Conservation (phyloP, 1,140 invertebrate species). For the Drosophila sturtevanti region DNA sequence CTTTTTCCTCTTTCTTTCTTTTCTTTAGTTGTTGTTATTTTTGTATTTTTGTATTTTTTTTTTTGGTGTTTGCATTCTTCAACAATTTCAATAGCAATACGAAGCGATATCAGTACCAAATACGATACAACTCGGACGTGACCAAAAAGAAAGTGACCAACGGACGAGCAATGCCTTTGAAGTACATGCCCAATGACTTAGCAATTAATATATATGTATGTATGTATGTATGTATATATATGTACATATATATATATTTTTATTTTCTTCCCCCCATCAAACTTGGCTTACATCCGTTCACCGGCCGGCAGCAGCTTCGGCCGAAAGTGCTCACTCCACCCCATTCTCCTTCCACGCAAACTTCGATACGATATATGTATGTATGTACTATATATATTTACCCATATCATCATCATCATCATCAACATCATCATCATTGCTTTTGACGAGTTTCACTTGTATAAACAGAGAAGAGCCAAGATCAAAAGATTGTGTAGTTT, state of each 20-base stretch:
- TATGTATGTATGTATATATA: too few species aligned
- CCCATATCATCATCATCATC: background rate
- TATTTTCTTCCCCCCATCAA: background rate
- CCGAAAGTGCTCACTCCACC: background rate
- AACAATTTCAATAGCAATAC: background rate
- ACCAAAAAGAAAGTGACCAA: slow-evolving; percentile 54
- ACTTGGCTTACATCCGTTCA: slow-evolving; percentile 53
- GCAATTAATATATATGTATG: slow-evolving; percentile 18
- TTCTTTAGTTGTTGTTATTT: background rate
- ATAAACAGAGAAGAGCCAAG: slow-evolving; percentile 24
- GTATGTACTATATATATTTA: background rate
- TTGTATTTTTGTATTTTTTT: background rate
- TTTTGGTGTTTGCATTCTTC: slow-evolving; percentile 29
- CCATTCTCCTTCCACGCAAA: background rate
- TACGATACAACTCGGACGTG: slow-evolving; percentile 33
- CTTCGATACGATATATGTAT: background rate
- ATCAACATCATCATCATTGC: background rate
- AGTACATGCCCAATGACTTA: slow-evolving; percentile 35
- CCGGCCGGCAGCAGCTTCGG: slow-evolving; percentile 33
- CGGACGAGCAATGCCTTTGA: slow-evolving; percentile 21
- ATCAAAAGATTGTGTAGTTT: background rate
- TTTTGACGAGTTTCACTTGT: slow-evolving; percentile 64
- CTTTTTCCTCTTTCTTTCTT: too few species aligned
- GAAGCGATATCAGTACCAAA: background rate
- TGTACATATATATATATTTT: too few species aligned